A percentile compares a stretch with the other conserved stretches of the same genome.
phyloP scores from a whole-genome alignment of 1,140 invertebrate genomes.

The Leptopilina clavipes region DNA sequence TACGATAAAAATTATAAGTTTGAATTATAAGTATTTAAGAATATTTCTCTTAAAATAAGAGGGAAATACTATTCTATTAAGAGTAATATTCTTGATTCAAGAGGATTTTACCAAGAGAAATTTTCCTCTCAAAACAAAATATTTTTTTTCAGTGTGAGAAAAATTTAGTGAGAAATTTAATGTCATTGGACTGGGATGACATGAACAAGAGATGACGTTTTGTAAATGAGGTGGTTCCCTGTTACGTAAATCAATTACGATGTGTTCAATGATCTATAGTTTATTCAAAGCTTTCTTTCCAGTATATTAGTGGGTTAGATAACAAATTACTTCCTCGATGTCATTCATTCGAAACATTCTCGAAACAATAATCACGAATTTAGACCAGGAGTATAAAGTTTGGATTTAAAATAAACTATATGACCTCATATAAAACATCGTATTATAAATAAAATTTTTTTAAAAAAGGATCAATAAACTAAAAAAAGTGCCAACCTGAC shows the following conservation, averaged over 20 bases:
- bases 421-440: neutral
- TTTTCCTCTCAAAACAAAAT: no score
- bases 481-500: no score
- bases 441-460: no score
- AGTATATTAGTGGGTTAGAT: constrained; percentile 3
- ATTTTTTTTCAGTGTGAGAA: neutral
- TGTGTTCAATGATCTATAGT: constrained; percentile 18
- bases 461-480: no score
- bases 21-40: no score
- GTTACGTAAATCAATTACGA: neutral
- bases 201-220: constrained; percentile 5
- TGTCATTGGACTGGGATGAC: neutral
- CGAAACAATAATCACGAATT: neutral
- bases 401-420: neutral
- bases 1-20: no score
- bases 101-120: no score
- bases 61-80: no score
- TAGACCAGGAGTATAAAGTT: neutral
- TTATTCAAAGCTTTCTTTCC: constrained; percentile 27
- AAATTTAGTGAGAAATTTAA: neutral
- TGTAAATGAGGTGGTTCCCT: constrained; percentile 19
- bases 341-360: constrained; percentile 1
- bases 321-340: constrained; percentile 6
- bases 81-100: no score
- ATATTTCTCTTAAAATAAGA: no score